A percentile compares a stretch with the other conserved stretches of the same genome.
phyloP scores from a whole-genome alignment of 2,113 vertebrate species.

The Danionella cerebrum region DNA sequence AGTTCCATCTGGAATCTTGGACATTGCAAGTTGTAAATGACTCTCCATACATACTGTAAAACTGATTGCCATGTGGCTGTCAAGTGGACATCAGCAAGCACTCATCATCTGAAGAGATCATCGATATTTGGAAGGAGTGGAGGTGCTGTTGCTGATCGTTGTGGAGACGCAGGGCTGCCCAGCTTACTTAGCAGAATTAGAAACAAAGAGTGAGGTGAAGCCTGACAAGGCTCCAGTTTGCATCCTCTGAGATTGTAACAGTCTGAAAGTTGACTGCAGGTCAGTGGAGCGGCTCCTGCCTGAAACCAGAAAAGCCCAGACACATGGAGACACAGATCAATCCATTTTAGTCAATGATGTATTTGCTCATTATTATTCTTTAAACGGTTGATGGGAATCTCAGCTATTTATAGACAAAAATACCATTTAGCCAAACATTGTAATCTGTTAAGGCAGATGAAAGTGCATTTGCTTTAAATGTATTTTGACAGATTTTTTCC shows the following conservation, averaged over 20 bases:
- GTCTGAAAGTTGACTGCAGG: constrained; percentile 11
- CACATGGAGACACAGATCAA: background rate
- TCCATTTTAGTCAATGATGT: background rate
- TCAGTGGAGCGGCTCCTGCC: background rate
- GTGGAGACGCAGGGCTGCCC: background rate
- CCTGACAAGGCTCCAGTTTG: constrained; percentile 49
- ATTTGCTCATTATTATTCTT: background rate
- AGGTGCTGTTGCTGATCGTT: constrained; percentile 26
- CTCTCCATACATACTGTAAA: constrained; percentile 16
- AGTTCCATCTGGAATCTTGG: constrained; percentile 27
- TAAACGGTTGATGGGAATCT: background rate
- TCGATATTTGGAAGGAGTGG: constrained; percentile 12
- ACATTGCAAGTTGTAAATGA: background rate
- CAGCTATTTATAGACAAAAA: background rate
- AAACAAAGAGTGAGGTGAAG: constrained; percentile 18
- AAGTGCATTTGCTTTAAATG: too few species aligned
- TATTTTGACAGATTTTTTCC: too few species aligned
- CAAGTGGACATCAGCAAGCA: constrained; percentile 28
- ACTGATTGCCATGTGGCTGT: background rate
- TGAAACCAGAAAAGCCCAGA: constrained; percentile 17
- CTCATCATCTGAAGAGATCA: constrained; percentile 9
- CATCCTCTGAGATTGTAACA: constrained; percentile 29
- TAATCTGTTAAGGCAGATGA: too few species aligned
- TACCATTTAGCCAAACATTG: too few species aligned
- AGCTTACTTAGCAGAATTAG: constrained; percentile 9